Evolutionary conservation across 1,140 invertebrate species (phyloP).

Genomic region (Hydropsyche tenuis): DNA sequence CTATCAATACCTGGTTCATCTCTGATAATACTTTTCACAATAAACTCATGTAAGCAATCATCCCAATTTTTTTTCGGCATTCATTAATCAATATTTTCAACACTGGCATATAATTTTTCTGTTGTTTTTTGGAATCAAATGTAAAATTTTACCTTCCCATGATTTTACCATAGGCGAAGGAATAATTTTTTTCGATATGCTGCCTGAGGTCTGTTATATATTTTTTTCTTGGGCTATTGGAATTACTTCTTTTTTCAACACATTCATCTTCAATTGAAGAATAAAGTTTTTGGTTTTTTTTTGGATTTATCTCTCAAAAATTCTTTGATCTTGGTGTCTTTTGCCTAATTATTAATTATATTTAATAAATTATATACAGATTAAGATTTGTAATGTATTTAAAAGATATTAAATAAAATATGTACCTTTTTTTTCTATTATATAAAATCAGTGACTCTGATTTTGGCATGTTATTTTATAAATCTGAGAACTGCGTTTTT

Average conservation of each 20-base stretch:
- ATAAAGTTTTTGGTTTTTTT: slow-evolving; percentile 19
- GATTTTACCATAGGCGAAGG: slow-evolving; percentile 59
- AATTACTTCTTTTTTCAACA: slow-evolving; percentile 37
- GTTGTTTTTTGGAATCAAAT: slow-evolving; percentile 57
- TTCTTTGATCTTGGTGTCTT: slow-evolving; percentile 43
- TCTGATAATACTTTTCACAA: slow-evolving; percentile 60
- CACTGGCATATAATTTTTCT: slow-evolving; percentile 55
- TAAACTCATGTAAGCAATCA: slow-evolving; percentile 59
- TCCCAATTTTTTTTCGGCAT: slow-evolving; percentile 61
- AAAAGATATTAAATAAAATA: too few species aligned
- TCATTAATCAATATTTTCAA: slow-evolving; percentile 61
- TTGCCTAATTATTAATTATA: slow-evolving; percentile 32
- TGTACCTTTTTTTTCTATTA: too few species aligned
- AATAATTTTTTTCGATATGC: slow-evolving; percentile 56
- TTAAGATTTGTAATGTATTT: too few species aligned
- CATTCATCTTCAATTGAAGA: background rate
- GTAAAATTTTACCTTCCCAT: slow-evolving; percentile 63
- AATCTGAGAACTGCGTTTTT: too few species aligned
- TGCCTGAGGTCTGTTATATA: slow-evolving; percentile 56
- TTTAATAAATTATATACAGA: background rate
- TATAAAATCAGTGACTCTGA: too few species aligned
- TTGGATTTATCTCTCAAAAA: slow-evolving; percentile 44
- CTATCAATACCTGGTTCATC: slow-evolving; percentile 57
- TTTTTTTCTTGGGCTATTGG: slow-evolving; percentile 53
- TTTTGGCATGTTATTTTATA: too few species aligned